Conservation (phyloP, 2,888 invertebrate genomes). For the Tetramorium bicarinatum region DNA sequence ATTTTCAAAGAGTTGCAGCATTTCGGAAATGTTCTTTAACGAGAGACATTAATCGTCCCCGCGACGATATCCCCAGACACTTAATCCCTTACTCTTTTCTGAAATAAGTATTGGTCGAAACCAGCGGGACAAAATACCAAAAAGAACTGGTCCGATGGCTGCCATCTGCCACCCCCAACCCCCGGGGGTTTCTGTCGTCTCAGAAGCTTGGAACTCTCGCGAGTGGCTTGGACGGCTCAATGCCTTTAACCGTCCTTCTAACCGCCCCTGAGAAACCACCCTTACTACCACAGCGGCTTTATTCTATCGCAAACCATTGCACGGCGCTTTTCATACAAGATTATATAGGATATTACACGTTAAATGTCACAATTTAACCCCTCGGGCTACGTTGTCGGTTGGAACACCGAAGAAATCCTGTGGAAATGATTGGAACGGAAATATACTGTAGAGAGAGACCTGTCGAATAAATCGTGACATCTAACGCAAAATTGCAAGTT, state of each 20-base stretch:
- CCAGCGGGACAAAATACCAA: slow-evolving; percentile 71
- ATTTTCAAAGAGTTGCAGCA: slow-evolving; percentile 1
- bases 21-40: slow-evolving; percentile 21
- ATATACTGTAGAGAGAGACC: background rate
- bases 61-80: slow-evolving; percentile 17
- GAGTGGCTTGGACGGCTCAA: slow-evolving; percentile 85
- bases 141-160: slow-evolving; percentile 81
- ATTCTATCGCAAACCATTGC: slow-evolving; percentile 79
- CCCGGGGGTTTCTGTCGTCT: slow-evolving; percentile 77
- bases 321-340: slow-evolving; percentile 83
- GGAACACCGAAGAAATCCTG: slow-evolving; percentile 45
- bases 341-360: slow-evolving; percentile 85
- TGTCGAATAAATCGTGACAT: slow-evolving; percentile 23
- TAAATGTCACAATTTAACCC: slow-evolving; percentile 81
- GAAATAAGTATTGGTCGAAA: slow-evolving; percentile 67
- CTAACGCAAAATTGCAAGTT: background rate
- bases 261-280: slow-evolving; percentile 78
- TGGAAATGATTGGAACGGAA: slow-evolving; percentile 64
- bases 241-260: slow-evolving; percentile 81
- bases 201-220: slow-evolving; percentile 75
- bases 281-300: slow-evolving; percentile 73
- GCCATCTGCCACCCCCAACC: slow-evolving; percentile 84
- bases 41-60: slow-evolving; percentile 43
- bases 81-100: slow-evolving; percentile 55
- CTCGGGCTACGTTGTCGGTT: slow-evolving; percentile 19